Evolutionary conservation across 2,797 vertebrate genomes (phyloP), one percentile per base, ranked within the genome.

Genomic region (Streptopelia turtur): DNA sequence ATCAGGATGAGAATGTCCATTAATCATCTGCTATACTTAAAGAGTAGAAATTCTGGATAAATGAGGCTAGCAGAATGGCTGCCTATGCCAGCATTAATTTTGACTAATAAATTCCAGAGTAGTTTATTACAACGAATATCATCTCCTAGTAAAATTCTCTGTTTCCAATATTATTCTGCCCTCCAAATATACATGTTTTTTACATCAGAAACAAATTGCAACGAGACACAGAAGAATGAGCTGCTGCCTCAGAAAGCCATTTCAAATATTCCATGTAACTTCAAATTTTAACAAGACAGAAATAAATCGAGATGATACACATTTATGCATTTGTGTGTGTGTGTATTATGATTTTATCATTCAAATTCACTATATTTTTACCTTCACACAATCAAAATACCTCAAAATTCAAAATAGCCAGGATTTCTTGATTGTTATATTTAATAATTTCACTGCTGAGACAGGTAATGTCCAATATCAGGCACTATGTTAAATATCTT

Each of bases 151-250:
- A 91, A 91, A 93, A 95, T 74, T 59, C 31, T 89, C 56, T 81
- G 60, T 28, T 61, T 31, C 25, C 71, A 89, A 55, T 68, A 75
- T 18, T 52, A 94, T 66, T 87, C 30, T 78, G 50, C 69, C 94
- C 89, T 85, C 81, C 41, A 68, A 86, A 30, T 3, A 7, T 33
- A 71, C 17, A 8, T 20, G 18, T 20, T 45, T 45, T 57, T 92
- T 96, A 79, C 84, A 69, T 78, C 82, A 71, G 61, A 97, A 97
- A 95, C 30, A 86, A 94, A 97, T 47, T 80, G 92, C 83, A 94
- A 80, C 50, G 81, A 87, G 3, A 23, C 3, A 22, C 43, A 90
- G 63, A 96, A 90, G 86, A 97, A 96, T 10, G 41, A 87, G 55
- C 22, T 82, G 35, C n/a, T 89, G 90, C 83, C 63, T 80, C 77